A percentile compares a stretch with the other conserved stretches of the same genome.
Conservation (phyloP, 35 echinoderm and acorn worm genomes). For the Stichopus chloronotus region DNA sequence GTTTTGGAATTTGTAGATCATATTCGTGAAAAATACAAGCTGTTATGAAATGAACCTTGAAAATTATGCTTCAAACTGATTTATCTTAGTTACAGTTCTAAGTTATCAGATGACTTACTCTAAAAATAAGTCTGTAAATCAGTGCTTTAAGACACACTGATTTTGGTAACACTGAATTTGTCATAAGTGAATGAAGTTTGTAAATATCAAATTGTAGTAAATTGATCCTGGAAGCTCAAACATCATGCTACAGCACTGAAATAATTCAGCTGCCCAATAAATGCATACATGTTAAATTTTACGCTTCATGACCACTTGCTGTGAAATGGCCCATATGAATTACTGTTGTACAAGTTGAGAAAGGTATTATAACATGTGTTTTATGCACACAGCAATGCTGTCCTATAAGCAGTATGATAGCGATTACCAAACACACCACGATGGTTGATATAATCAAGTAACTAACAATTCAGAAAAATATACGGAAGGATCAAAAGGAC, state of each 20-base stretch:
- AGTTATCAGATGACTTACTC: neutral
- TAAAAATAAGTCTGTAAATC: constrained; percentile 1
- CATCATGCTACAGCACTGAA: neutral
- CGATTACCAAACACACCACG: no score
- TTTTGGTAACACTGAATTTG: neutral
- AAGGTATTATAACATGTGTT: no score
- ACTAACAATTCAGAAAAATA: no score
- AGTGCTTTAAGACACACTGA: neutral
- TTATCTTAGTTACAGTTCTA: neutral
- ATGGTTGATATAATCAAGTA: no score
- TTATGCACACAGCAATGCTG: no score
- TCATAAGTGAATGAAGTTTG: neutral
- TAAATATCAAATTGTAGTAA: neutral
- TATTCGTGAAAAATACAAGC: constrained; percentile 10
- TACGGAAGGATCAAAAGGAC: no score
- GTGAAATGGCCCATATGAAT: neutral
- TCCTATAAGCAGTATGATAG: no score
- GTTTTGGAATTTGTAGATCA: neutral
- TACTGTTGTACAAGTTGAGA: no score
- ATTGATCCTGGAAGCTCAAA: neutral
- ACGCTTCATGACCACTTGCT: neutral
- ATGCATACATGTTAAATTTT: neutral
- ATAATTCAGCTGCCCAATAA: neutral
- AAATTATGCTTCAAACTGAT: neutral
- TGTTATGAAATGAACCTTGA: neutral